phyloP scores from a whole-genome alignment of 2,113 vertebrate species.

The Thalassarche chlororhynchos region DNA sequence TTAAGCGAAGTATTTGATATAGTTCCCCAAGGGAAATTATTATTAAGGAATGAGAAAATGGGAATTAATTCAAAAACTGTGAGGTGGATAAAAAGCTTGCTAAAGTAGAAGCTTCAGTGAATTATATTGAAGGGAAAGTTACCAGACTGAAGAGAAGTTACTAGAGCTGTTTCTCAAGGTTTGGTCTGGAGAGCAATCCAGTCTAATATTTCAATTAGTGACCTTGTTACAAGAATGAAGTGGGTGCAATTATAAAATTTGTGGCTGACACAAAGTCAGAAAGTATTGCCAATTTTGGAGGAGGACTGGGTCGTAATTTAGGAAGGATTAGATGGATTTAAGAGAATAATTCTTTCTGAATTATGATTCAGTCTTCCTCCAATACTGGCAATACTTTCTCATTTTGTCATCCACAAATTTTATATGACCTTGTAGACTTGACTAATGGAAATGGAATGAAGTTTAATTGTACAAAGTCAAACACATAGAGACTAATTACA shows the following conservation, averaged over 20 bases:
- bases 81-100: not conserved
- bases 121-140: not conserved
- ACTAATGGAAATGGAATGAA: constrained; percentile 7
- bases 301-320: not conserved
- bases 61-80: not conserved
- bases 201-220: not conserved
- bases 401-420: constrained; percentile 32
- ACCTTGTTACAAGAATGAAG: not conserved
- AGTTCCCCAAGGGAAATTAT: not conserved
- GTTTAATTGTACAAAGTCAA: constrained; percentile 37
- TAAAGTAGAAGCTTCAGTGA: not conserved
- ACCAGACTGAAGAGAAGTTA: not conserved
- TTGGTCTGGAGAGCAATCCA: not conserved
- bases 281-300: not conserved
- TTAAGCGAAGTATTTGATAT: not conserved
- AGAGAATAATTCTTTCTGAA: constrained; percentile 26
- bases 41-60: not conserved
- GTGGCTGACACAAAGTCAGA: not conserved
- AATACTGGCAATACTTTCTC: not conserved
- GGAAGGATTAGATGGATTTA: not conserved
- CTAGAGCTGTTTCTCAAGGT: not conserved
- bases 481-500: not conserved
- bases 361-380: not conserved
- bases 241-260: not conserved
- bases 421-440: constrained; percentile 7